These are phyloP conservation scores for Okamejei kenojei DNA, from an alignment of 2,797 vertebrate species.

Conservation along the genomic window DNA sequence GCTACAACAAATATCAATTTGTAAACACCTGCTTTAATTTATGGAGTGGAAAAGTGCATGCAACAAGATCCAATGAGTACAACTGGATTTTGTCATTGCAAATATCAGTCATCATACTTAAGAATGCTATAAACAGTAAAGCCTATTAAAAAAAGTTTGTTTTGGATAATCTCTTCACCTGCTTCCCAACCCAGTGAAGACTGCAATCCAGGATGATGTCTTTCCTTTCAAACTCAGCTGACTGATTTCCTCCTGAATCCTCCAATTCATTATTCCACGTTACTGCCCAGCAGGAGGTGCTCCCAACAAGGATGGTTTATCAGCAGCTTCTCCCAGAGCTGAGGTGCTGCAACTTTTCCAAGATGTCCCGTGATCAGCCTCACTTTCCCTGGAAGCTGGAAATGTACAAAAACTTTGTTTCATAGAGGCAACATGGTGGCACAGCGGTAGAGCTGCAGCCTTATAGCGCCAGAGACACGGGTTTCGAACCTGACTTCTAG, in stretches of 20 bases:
- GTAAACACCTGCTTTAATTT: background rate
- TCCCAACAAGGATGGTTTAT: background rate
- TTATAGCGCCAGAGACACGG: too few species aligned
- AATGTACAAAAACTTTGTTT: background rate
- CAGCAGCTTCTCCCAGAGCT: background rate
- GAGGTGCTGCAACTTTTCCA: background rate
- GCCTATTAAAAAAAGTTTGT: too few species aligned
- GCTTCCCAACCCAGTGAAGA: too few species aligned
- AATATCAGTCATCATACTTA: background rate
- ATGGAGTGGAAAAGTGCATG: background rate
- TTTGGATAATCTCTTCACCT: too few species aligned
- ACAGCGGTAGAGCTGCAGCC: too few species aligned
- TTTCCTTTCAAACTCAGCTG: background rate
- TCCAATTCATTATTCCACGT: background rate
- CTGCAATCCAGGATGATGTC: too few species aligned
- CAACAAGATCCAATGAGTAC: background rate
- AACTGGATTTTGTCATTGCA: background rate
- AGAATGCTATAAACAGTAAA: background rate
- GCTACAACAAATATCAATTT: background rate
- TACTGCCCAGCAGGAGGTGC: slow-evolving; percentile 11
- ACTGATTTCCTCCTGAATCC: background rate
- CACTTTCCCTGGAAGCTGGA: too few species aligned
- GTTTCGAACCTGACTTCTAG: too few species aligned
- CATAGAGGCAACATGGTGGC: too few species aligned
- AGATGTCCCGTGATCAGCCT: background rate